Evolutionary conservation across 1,140 invertebrate genomes (phyloP).

Genomic region (Holotrichia oblita): DNA sequence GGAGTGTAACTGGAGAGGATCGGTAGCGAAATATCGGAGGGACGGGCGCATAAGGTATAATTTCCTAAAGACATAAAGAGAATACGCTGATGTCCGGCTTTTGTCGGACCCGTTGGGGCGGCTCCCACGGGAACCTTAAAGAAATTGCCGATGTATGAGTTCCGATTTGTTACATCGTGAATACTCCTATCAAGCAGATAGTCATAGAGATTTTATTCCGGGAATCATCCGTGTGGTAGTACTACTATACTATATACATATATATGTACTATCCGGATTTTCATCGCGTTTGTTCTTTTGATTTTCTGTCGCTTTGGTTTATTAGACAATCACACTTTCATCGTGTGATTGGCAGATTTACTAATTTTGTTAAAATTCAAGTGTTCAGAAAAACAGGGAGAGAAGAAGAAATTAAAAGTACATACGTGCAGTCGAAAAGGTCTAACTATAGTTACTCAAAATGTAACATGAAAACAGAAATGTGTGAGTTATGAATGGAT

Average conservation of each 20-base stretch:
- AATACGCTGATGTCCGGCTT: constrained; percentile 57
- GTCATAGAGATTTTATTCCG: constrained; percentile 31
- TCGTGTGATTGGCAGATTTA: no score
- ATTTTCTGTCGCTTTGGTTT: neutral
- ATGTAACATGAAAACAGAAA: no score
- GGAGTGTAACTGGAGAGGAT: neutral
- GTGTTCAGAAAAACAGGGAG: no score
- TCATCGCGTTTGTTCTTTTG: neutral
- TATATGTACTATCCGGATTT: neutral
- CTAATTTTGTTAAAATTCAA: no score
- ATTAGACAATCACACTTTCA: neutral
- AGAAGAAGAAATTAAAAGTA: no score
- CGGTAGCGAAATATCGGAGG: neutral
- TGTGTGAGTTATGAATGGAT: no score
- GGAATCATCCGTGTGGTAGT: neutral
- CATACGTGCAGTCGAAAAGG: no score
- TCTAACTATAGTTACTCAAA: no score
- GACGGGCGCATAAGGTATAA: constrained; percentile 58
- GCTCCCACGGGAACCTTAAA: constrained; percentile 58
- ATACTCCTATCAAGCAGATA: constrained; percentile 29
- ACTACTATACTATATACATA: neutral
- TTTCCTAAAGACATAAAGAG: constrained; percentile 59
- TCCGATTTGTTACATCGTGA: constrained; percentile 56
- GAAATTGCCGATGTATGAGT: constrained; percentile 61
- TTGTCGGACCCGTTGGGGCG: constrained; percentile 44